These are phyloP conservation scores for Homarus americanus DNA, from an alignment of 1,140 invertebrate species.

Conservation along the genomic window DNA sequence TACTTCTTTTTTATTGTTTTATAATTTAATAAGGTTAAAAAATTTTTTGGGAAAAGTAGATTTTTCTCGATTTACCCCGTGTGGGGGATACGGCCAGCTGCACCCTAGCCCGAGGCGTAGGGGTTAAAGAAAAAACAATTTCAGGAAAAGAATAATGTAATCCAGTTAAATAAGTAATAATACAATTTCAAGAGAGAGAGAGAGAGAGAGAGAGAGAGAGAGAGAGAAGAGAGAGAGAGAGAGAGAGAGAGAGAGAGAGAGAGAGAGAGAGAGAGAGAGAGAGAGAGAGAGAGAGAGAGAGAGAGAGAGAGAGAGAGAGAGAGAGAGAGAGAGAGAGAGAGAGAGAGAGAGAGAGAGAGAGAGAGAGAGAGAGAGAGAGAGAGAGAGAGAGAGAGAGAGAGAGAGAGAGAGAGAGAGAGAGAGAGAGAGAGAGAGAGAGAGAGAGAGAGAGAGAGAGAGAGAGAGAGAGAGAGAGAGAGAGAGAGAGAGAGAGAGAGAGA, in stretches of 20 bases:
- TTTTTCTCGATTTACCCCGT: too few species aligned
- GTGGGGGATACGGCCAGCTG: too few species aligned
- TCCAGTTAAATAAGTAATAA: not conserved
- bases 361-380: not conserved
- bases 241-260: slow-evolving; percentile 1
- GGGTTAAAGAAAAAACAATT: too few species aligned
- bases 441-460: not conserved
- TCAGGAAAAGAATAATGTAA: too few species aligned
- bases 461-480: not conserved
- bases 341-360: not conserved
- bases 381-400: not conserved
- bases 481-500: not conserved
- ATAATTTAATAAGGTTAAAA: too few species aligned
- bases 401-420: not conserved
- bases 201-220: slow-evolving; percentile 20
- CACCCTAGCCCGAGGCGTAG: too few species aligned
- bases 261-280: slow-evolving; percentile 5
- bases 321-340: not conserved
- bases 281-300: not conserved
- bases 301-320: not conserved
- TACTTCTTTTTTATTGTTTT: too few species aligned
- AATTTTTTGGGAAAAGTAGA: too few species aligned
- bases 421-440: not conserved
- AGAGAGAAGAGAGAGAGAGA: not conserved
- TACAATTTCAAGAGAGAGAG: too few species aligned